Evolutionary conservation across 1,140 invertebrate species (phyloP).

Genomic region (Megathymus violae): DNA sequence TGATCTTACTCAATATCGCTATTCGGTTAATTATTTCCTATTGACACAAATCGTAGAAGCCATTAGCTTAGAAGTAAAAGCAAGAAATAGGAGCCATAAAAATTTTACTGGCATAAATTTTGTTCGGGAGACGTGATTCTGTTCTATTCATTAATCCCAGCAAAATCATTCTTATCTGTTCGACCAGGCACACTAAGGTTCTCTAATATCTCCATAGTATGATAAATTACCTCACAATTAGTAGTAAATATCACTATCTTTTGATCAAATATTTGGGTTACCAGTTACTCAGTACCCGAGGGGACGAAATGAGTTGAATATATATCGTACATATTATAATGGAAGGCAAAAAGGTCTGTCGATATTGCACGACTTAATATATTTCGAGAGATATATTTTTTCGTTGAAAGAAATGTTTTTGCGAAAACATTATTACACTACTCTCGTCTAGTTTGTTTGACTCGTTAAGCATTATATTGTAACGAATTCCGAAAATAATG

Average conservation of each 20-base stretch:
- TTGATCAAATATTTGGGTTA: slow-evolving; percentile 6
- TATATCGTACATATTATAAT: slow-evolving; percentile 19
- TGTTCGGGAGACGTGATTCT: too few relatives aligned
- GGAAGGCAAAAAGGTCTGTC: slow-evolving; percentile 1
- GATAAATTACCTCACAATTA: slow-evolving; percentile 3
- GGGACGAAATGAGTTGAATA: slow-evolving; percentile 7
- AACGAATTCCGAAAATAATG: background rate
- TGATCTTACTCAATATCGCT: too few relatives aligned
- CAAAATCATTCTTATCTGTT: slow-evolving; percentile 2
- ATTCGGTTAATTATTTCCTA: too few relatives aligned
- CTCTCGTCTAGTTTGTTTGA: too few relatives aligned
- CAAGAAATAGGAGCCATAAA: too few relatives aligned
- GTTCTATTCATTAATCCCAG: too few relatives aligned
- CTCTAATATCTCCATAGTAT: background rate
- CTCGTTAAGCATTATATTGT: too few relatives aligned
- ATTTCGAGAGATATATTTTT: background rate
- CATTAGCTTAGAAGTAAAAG: too few relatives aligned
- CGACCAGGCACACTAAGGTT: background rate
- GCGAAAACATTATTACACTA: too few relatives aligned
- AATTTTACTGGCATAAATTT: too few relatives aligned
- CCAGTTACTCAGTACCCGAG: background rate
- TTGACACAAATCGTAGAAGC: too few relatives aligned
- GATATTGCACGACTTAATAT: slow-evolving; percentile 12
- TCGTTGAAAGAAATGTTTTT: too few relatives aligned
- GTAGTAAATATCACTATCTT: slow-evolving; percentile 3